Percentiles rank a stretch among this genome's conserved stretches.
Evolutionary conservation across 1,140 invertebrate species (phyloP).

Genomic region (Globodera rostochiensis): DNA sequence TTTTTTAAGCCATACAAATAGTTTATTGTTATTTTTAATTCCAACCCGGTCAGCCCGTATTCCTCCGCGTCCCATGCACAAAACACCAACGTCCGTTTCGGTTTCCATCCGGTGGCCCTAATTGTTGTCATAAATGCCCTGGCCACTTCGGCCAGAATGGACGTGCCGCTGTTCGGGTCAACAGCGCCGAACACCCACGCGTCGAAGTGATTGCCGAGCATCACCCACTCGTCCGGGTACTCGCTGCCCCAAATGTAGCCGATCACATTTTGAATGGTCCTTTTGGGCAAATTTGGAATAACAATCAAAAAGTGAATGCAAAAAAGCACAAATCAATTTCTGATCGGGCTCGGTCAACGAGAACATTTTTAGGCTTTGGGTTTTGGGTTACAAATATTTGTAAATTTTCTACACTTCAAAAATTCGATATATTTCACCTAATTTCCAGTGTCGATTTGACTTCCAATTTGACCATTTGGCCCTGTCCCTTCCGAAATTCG

Average conservation of each 20-base stretch:
- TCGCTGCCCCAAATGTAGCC: conserved; percentile 60
- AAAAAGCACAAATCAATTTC: conserved; percentile 18
- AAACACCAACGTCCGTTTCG: conserved; percentile 68
- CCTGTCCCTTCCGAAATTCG: conserved; percentile 24
- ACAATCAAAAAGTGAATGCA: no score
- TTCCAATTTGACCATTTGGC: not conserved
- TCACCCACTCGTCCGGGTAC: conserved; percentile 69
- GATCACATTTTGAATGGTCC: conserved; percentile 58
- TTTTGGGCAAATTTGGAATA: conserved; percentile 9
- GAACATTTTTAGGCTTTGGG: conserved; percentile 38
- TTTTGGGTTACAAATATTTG: conserved; percentile 25
- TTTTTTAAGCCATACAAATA: no score
- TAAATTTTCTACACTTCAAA: no score
- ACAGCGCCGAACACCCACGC: conserved; percentile 69
- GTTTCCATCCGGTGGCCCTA: conserved; percentile 65
- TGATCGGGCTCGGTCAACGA: not conserved
- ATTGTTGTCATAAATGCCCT: conserved; percentile 66
- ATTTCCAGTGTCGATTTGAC: conserved; percentile 48
- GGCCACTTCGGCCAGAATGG: conserved; percentile 70
- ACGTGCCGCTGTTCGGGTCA: conserved; percentile 67
- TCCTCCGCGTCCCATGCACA: conserved; percentile 70
- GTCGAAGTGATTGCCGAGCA: conserved; percentile 72
- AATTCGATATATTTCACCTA: no score
- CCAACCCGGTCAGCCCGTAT: conserved; percentile 54
- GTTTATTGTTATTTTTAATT: no score